A percentile compares a stretch with the other conserved stretches of the same genome.
These are phyloP conservation scores for Mesocentrotus franciscanus DNA, from an alignment of 53 echinoderm and acorn worm species.

Conservation along the genomic window DNA sequence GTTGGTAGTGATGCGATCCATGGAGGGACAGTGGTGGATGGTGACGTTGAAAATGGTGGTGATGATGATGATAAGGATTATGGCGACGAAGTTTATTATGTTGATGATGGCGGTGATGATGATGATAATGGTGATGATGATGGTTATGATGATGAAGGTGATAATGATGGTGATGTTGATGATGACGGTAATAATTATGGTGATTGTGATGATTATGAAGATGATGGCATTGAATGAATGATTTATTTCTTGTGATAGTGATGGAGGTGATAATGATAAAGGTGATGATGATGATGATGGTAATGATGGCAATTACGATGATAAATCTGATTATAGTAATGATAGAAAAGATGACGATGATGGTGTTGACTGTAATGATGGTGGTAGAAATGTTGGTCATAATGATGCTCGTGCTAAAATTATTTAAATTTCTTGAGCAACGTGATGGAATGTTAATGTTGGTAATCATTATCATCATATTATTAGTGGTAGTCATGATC, in stretches of 20 bases:
- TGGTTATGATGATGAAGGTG: constrained; percentile 11
- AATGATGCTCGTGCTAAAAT: neutral
- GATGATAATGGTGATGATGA: neutral
- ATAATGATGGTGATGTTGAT: neutral
- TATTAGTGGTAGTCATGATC: too few species aligned
- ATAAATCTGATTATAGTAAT: neutral
- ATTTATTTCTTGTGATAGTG: neutral
- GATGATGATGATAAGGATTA: constrained; percentile 17
- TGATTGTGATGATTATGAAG: neutral
- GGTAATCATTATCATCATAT: too few species aligned
- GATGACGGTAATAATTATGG: constrained; percentile 10
- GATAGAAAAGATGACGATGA: neutral
- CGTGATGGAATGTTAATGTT: too few species aligned
- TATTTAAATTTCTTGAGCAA: neutral
- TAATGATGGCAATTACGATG: neutral
- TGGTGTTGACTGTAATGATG: neutral
- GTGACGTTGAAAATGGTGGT: constrained; percentile 10
- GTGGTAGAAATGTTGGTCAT: neutral
- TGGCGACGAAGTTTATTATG: neutral
- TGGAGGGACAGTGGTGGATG: neutral
- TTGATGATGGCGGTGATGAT: neutral
- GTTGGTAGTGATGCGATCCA: neutral
- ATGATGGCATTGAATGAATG: neutral
- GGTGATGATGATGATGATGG: neutral
- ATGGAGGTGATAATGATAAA: neutral